Conservation (phyloP, 2,888 invertebrate species). For the Reticulitermes lucifugus region DNA sequence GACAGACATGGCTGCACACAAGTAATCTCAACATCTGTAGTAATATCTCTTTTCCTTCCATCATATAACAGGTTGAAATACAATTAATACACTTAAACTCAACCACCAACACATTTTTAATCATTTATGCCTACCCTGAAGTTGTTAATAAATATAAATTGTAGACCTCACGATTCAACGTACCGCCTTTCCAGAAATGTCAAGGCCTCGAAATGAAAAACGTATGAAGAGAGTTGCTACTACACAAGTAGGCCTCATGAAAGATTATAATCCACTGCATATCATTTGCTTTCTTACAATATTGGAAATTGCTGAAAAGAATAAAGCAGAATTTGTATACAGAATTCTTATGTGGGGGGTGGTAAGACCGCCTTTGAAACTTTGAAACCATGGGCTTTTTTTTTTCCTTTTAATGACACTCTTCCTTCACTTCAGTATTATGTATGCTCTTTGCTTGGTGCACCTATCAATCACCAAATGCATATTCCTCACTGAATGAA, state of each 20-base stretch:
- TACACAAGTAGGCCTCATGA: not conserved
- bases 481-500: not conserved
- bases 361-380: not conserved
- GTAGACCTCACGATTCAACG: too few species aligned
- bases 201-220: too few species aligned
- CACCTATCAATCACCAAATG: not conserved
- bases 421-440: not conserved
- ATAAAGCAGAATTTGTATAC: not conserved
- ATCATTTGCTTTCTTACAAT: not conserved
- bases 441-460: not conserved
- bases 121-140: too few species aligned
- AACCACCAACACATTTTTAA: too few species aligned
- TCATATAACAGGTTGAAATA: too few species aligned
- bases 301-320: conserved; percentile 21
- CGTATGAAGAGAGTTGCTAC: too few species aligned
- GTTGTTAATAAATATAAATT: too few species aligned
- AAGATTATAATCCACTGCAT: not conserved
- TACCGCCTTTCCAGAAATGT: too few species aligned
- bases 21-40: too few species aligned
- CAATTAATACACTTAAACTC: too few species aligned
- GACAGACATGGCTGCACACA: too few species aligned
- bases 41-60: too few species aligned
- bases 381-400: not conserved
- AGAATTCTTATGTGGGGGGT: not conserved
- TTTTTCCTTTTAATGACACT: not conserved